A percentile compares a stretch with the other conserved stretches of the same genome.
Evolutionary conservation across 2,113 vertebrate genomes (phyloP).

Genomic region (Promerops cafer): DNA sequence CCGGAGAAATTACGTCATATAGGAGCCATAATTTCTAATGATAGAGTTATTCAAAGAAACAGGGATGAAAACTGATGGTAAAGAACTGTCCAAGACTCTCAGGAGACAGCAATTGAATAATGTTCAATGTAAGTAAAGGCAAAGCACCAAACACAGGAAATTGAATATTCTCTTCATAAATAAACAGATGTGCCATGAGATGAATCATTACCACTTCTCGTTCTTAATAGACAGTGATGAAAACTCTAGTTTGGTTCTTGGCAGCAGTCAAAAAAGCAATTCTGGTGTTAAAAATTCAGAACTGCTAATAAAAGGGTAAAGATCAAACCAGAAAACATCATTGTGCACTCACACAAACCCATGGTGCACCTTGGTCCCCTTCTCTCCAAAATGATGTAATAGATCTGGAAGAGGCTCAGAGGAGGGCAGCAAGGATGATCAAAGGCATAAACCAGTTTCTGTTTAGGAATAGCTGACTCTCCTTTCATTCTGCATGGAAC

Average conservation of each 20-base stretch:
- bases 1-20: neutral
- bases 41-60: neutral
- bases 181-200: neutral
- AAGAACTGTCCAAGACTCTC: neutral
- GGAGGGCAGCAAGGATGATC: neutral
- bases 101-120: neutral
- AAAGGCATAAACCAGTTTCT: neutral
- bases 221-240: neutral
- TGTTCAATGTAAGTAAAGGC: neutral
- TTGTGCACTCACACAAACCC: neutral
- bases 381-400: neutral
- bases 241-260: neutral
- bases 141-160: neutral
- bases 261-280: neutral
- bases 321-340: neutral
- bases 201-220: neutral
- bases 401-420: neutral
- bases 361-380: neutral
- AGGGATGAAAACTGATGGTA: neutral
- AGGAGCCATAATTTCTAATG: neutral
- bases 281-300: neutral
- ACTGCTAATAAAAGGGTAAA: neutral
- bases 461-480: neutral
- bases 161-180: neutral
- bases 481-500: neutral